A percentile compares a stretch with the other conserved stretches of the same genome.
phyloP scores from a whole-genome alignment of 2,113 vertebrate species.

The Halichoeres trimaculatus region DNA sequence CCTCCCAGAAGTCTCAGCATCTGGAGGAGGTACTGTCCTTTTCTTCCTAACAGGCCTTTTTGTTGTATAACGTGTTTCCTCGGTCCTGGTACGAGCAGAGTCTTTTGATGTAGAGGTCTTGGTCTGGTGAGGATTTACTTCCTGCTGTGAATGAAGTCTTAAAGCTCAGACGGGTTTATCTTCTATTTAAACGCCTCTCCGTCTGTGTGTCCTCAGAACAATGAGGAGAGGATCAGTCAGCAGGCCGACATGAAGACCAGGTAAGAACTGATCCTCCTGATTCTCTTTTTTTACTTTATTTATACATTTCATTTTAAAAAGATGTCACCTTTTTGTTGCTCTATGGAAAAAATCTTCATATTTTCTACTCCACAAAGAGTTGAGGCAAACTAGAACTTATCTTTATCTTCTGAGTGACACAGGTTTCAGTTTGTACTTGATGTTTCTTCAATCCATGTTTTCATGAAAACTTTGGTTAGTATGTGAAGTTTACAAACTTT shows the following conservation, averaged over 20 bases:
- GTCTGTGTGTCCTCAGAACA: slow-evolving; percentile 78
- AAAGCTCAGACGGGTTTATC: slow-evolving; percentile 58
- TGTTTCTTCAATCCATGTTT: too few relatives aligned
- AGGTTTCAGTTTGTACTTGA: too few relatives aligned
- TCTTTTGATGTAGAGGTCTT: slow-evolving; percentile 28
- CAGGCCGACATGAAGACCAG: slow-evolving; percentile 93
- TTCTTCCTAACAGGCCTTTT: not conserved
- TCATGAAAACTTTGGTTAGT: too few relatives aligned
- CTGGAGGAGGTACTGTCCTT: slow-evolving; percentile 80
- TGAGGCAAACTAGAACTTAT: too few relatives aligned
- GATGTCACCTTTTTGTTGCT: too few relatives aligned
- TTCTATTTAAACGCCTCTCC: slow-evolving; percentile 46
- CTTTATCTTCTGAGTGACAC: too few relatives aligned
- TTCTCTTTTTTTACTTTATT: not conserved
- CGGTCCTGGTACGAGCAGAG: slow-evolving; percentile 5
- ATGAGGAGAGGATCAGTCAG: slow-evolving; percentile 87
- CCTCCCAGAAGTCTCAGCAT: slow-evolving; percentile 90
- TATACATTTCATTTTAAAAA: too few relatives aligned
- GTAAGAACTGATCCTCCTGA: slow-evolving; percentile 74
- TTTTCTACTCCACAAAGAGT: too few relatives aligned
- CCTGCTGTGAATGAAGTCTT: slow-evolving; percentile 49
- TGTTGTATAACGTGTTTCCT: not conserved
- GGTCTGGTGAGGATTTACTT: slow-evolving; percentile 24
- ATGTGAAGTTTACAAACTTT: too few relatives aligned
- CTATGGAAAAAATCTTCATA: too few relatives aligned